Conservation (phyloP, 2,888 invertebrate species). For the Urechis unicinctus region DNA sequence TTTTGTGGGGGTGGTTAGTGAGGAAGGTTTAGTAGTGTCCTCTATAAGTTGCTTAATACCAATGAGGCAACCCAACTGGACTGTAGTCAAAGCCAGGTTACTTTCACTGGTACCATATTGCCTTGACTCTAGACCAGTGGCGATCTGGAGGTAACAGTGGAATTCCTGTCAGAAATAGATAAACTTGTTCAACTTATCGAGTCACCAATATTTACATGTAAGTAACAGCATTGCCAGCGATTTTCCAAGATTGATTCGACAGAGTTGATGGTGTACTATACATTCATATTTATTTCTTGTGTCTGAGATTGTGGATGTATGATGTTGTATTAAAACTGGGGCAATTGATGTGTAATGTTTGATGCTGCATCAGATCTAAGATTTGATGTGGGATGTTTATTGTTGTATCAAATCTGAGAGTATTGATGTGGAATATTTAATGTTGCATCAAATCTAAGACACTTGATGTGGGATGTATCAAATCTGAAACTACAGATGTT, state of each 20-base stretch:
- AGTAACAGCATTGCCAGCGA: too few species aligned
- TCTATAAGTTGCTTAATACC: too few species aligned
- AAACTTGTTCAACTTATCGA: slow-evolving; percentile 95
- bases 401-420: slow-evolving; percentile 68
- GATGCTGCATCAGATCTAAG: slow-evolving; percentile 66
- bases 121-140: too few species aligned
- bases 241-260: too few species aligned
- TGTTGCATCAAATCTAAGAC: slow-evolving; percentile 68
- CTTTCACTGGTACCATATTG: too few species aligned
- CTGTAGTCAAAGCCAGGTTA: too few species aligned
- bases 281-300: neutral
- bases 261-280: too few species aligned
- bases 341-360: too few species aligned
- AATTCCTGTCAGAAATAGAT: slow-evolving; percentile 92
- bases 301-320: neutral
- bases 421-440: slow-evolving; percentile 64
- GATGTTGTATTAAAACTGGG: too few species aligned
- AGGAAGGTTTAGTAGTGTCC: too few species aligned
- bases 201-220: slow-evolving; percentile 97
- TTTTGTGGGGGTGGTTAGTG: too few species aligned
- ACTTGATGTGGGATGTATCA: slow-evolving; percentile 76
- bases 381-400: slow-evolving; percentile 63
- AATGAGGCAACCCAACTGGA: too few species aligned
- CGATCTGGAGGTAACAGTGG: slow-evolving; percentile 90
- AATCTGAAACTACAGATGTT: slow-evolving; percentile 88